Percentiles rank a stretch among this genome's conserved stretches.
Evolutionary conservation across 2,888 invertebrate species (phyloP).

Genomic region (Tortricodes alternella): DNA sequence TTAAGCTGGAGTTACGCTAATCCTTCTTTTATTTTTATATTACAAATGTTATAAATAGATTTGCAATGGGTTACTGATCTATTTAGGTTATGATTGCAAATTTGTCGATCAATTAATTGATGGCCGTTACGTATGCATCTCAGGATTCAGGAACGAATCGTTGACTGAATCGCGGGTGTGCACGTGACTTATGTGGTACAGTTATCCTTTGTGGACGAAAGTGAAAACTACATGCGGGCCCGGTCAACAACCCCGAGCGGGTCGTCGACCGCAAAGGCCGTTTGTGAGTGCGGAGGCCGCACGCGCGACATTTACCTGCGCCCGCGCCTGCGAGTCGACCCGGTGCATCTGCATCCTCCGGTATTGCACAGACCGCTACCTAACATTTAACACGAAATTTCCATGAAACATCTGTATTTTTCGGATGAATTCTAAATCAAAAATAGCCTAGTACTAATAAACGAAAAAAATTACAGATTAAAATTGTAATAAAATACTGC

Average conservation of each 20-base stretch:
- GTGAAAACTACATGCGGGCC: slow-evolving; percentile 80
- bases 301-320: slow-evolving; percentile 70
- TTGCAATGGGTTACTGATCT: neutral
- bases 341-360: slow-evolving; percentile 52
- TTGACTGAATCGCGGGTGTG: slow-evolving; percentile 56
- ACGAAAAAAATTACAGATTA: neutral
- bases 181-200: slow-evolving; percentile 76
- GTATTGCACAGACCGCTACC: slow-evolving; percentile 36
- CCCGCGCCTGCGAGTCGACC: slow-evolving; percentile 50
- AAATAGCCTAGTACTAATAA: neutral
- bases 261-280: slow-evolving; percentile 83
- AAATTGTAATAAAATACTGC: too few relatives aligned
- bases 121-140: slow-evolving; percentile 52
- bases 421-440: neutral
- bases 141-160: slow-evolving; percentile 57
- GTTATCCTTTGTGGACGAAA: slow-evolving; percentile 82
- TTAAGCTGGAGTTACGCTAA: neutral
- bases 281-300: slow-evolving; percentile 80
- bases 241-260: slow-evolving; percentile 73
- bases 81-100: neutral
- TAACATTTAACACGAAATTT: slow-evolving; percentile 5
- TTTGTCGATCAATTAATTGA: slow-evolving; percentile 8
- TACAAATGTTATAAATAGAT: neutral
- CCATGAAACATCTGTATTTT: neutral
- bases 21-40: neutral